These are phyloP conservation scores for Agriopis aurantiaria DNA, from an alignment of 2,888 invertebrate genomes.

Conservation along the genomic window DNA sequence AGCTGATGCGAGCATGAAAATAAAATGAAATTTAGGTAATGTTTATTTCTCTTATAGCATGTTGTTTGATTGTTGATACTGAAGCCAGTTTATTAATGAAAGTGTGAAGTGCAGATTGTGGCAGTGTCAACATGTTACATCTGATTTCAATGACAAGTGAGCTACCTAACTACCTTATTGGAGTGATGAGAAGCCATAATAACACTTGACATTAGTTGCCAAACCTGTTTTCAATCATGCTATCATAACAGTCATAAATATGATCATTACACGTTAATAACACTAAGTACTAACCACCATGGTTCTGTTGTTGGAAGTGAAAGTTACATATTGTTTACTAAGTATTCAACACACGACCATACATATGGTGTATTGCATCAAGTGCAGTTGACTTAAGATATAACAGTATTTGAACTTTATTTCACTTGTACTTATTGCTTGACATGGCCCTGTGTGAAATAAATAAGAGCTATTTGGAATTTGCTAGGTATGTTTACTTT, in stretches of 20 bases:
- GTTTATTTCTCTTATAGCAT: conserved; percentile 33
- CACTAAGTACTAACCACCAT: conserved; percentile 15
- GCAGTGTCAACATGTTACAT: conserved; percentile 55
- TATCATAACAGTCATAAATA: conserved; percentile 22
- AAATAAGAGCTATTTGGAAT: too few relatives aligned
- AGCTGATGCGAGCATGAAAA: conserved; percentile 77
- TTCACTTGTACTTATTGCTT: conserved; percentile 8
- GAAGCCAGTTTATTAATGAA: conserved; percentile 32
- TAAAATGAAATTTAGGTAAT: conserved; percentile 85
- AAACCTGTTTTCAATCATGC: conserved; percentile 32
- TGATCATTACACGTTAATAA: conserved; percentile 13
- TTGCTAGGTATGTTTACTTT: too few relatives aligned
- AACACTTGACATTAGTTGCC: conserved; percentile 29
- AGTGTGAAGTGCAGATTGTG: conserved; percentile 43
- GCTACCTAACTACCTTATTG: conserved; percentile 29
- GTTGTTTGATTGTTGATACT: conserved; percentile 14
- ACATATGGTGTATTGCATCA: conserved; percentile 21
- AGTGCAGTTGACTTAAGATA: conserved; percentile 21
- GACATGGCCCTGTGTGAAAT: too few relatives aligned
- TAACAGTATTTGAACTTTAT: conserved; percentile 27
- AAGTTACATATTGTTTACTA: conserved; percentile 55
- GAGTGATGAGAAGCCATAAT: conserved; percentile 44
- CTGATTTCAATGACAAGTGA: conserved; percentile 26
- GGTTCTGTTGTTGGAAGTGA: conserved; percentile 46
- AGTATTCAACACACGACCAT: conserved; percentile 33